Base-by-base conservation (phyloP, 2,888 invertebrate species). In the Agrochola lota region DNA sequence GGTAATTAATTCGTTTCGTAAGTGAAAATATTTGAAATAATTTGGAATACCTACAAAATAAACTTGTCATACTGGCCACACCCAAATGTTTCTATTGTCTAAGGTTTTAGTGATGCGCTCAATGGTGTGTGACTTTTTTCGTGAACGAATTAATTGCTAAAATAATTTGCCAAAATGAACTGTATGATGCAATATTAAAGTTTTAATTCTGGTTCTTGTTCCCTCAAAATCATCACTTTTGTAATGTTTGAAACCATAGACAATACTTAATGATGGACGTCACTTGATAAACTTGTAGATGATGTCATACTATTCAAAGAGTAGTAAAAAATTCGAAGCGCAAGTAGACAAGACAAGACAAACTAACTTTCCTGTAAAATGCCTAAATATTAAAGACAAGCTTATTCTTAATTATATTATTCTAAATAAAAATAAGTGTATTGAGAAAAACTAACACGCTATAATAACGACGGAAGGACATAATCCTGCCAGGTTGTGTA, bases 281-380 rank as follows among this genome's bases (percentile, higher is more conserved):
- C 88, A 89, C 81, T 89, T 77, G 74, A 63, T 74, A 78, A 86
- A 87, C 81, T 84, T 43, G 84, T 83, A 83, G 91, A 90, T 91
- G 92, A 91, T 91, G 91, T 91, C 91, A 91, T 91, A 77, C 63
- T 52, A 0, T 46, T 49, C 90, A 91, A 84, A 90, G 90, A 91
- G 43, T 80, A 89, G 9, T 15, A 46, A 66, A 77, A 66, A 40
- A 68, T n/a, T 70, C 8, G 9, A 46, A 49, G 46, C 26, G 20
- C 2, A 60, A 15, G 26, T 35, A 83, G 86, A 78, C 4, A n/a
- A 4, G 82, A 77, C 72, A 67, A 69, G 15, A 26, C 8, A 1
- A 55, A 40, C 0, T 30, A 49, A 1, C 1, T 23, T 75, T n/a
- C n/a, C 15, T 1, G 1, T 43, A 23, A 8, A 52, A 11, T 57